These are phyloP conservation scores for Crotalus helleri DNA, from an alignment of 2,113 vertebrate species.

Conservation along the genomic window DNA sequence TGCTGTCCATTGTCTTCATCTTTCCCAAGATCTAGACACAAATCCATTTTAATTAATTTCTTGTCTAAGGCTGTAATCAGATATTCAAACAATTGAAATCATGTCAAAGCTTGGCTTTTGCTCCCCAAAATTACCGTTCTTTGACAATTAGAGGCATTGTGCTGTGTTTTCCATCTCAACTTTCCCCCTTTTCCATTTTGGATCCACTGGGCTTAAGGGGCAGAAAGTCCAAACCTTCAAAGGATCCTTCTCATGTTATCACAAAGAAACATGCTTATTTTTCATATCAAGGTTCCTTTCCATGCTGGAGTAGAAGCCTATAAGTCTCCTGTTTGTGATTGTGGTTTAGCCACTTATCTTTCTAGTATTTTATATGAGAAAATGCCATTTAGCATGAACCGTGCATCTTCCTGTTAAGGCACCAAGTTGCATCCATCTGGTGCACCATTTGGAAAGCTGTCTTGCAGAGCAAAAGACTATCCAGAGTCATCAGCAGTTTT, in stretches of 20 bases:
- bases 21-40: constrained; percentile 29
- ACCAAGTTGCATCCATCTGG: background rate
- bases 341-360: background rate
- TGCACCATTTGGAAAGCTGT: background rate
- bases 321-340: background rate
- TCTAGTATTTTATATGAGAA: background rate
- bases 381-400: background rate
- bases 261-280: background rate
- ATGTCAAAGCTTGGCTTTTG: background rate
- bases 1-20: constrained; percentile 4
- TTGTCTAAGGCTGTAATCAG: constrained; percentile 12
- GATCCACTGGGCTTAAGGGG: background rate
- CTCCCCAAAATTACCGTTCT: accelerated
- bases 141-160: background rate
- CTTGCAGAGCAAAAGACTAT: background rate
- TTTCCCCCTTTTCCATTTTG: background rate
- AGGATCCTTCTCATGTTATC: background rate
- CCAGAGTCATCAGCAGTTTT: background rate
- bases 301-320: background rate
- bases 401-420: background rate
- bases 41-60: constrained; percentile 31
- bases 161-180: background rate
- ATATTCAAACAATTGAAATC: background rate
- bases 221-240: background rate
- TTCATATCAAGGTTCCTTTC: background rate